These are phyloP conservation scores for Anarsia innoxiella DNA, from an alignment of 2,888 invertebrate species.

Conservation along the genomic window DNA sequence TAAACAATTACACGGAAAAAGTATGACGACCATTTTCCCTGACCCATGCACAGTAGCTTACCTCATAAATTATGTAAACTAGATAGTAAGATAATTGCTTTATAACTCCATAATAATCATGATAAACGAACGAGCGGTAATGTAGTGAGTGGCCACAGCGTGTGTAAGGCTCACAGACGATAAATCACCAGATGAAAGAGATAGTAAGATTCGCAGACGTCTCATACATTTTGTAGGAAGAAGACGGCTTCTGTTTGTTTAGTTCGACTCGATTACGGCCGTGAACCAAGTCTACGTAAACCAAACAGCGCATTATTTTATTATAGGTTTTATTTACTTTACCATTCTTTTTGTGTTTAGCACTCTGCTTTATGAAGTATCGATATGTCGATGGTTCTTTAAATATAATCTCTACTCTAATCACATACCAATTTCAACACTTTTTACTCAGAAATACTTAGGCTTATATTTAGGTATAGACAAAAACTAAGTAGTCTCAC, in stretches of 20 bases:
- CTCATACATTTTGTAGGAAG: too few species aligned
- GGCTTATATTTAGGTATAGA: too few species aligned
- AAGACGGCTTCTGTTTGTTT: not conserved
- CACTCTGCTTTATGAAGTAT: too few species aligned
- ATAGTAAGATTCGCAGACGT: conserved; percentile 20
- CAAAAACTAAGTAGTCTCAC: too few species aligned
- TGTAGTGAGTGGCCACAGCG: conserved; percentile 50
- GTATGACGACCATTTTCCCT: too few species aligned
- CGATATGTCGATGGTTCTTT: too few species aligned
- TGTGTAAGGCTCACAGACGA: conserved; percentile 49
- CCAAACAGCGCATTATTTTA: conserved; percentile 46
- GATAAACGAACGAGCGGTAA: conserved; percentile 49
- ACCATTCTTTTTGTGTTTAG: conserved; percentile 25
- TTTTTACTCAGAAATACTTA: too few species aligned
- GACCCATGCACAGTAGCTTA: too few species aligned
- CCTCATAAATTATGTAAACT: conserved; percentile 32
- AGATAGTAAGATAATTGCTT: conserved; percentile 54
- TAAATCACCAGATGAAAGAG: conserved; percentile 54
- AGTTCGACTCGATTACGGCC: conserved; percentile 32
- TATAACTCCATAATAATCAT: conserved; percentile 56
- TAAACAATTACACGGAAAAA: too few species aligned
- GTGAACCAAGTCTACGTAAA: conserved; percentile 62
- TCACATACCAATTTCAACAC: too few species aligned
- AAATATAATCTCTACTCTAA: too few species aligned
- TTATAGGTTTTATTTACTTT: conserved; percentile 29